Base-by-base conservation (phyloP, 2,888 invertebrate genomes). In the Tetramorium bicarinatum region DNA sequence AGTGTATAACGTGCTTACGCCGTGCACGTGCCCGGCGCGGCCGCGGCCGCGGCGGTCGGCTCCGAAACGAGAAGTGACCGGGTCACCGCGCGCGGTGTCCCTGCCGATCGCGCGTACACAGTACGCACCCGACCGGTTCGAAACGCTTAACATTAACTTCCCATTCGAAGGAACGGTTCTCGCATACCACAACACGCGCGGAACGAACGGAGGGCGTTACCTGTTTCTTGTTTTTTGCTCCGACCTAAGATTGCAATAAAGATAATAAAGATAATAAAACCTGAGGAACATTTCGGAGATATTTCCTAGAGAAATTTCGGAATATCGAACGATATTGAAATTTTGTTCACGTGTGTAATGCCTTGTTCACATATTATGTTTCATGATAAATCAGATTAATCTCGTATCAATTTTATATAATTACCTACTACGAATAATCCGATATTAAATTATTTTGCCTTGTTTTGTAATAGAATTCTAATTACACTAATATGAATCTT, bases 11-110 rank as follows among this genome's bases (percentile, higher is more conserved):
- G 52, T 25, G 54, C 59, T n/a, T n/a, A n/a, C n/a, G n/a, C n/a
- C 49, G 52, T 59, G 64, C 86, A 89, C 89, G 89, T 86, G 89
- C 72, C 75, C 85, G n/a, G n/a, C n/a, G n/a, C n/a, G n/a, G n/a
- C n/a, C n/a, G n/a, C n/a, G n/a, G n/a, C n/a, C n/a, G n/a, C n/a
- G n/a, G n/a, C n/a, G n/a, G n/a, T 47, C 29, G 54, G n/a, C 38
- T 56, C 64, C 67, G 74, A 77, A 86, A 84, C 56, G 83, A 87
- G 85, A 85, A 87, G 83, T 85, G 83, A 82, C 83, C 80, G 29
- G 89, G 87, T 84, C 85, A 72, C 54, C 21, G 25, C 25, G 25
- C 25, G 25, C 25, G 25, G 25, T 25, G 76, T 56, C 49, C 54
- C 83, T 79, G 67, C 25, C 59, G 29, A 54, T 56, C 29, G 67